Conservation (phyloP, 1,140 invertebrate species). For the Trichogramma pretiosum region DNA sequence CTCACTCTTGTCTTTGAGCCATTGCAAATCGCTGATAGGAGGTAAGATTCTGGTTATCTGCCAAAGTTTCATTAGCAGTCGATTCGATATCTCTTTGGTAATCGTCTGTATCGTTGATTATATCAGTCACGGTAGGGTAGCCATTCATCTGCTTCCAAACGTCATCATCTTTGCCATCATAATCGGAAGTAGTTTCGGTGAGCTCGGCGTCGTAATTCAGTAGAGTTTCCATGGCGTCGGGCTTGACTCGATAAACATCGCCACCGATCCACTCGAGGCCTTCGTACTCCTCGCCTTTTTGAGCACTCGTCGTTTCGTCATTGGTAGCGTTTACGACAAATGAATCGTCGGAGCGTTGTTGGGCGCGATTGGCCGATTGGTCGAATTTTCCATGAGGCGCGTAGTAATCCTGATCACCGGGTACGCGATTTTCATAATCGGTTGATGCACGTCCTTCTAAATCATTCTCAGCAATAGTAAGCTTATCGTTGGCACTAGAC, state of each 20-base stretch:
- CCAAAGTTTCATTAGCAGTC: slow-evolving; percentile 12
- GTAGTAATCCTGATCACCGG: too few relatives aligned
- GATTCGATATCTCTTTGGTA: slow-evolving; percentile 26
- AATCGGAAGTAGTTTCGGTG: slow-evolving; percentile 10
- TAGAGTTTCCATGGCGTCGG: slow-evolving; percentile 26
- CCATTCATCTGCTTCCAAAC: background rate
- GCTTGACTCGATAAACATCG: slow-evolving; percentile 40
- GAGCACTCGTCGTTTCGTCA: background rate
- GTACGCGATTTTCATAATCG: slow-evolving; percentile 36
- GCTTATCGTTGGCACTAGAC: background rate
- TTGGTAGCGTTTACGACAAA: background rate
- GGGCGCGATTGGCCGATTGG: slow-evolving; percentile 1
- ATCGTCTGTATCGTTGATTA: slow-evolving; percentile 25
- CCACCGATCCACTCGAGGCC: slow-evolving; percentile 41
- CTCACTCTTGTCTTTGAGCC: slow-evolving; percentile 36
- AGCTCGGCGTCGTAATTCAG: slow-evolving; percentile 22
- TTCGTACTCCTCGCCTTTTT: slow-evolving; percentile 28
- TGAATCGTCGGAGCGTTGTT: background rate
- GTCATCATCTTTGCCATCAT: background rate
- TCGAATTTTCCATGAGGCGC: slow-evolving; percentile 9
- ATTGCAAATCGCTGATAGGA: slow-evolving; percentile 28
- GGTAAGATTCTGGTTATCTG: slow-evolving; percentile 26
- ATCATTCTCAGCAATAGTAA: slow-evolving; percentile 5
- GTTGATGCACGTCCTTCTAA: slow-evolving; percentile 34
- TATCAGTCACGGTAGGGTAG: background rate